Evolutionary conservation across 2,888 invertebrate genomes (phyloP), one percentile per base, ranked within the genome.

Genomic region (Cheilosia soror): DNA sequence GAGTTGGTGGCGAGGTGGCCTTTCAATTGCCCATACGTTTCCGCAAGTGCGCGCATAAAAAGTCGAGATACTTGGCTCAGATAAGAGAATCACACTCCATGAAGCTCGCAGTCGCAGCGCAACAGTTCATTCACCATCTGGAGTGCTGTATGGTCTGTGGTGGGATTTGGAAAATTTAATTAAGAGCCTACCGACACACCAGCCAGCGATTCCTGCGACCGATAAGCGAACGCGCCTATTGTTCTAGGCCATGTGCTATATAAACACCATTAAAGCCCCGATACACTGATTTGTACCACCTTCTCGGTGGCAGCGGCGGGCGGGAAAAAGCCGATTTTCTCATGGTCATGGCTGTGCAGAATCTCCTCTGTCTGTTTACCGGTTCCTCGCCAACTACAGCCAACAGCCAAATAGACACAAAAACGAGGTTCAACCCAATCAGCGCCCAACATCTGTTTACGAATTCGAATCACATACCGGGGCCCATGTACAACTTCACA

Each of bases 401-500:
- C n/a, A 31, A 63, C 27, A 29, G 33, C 25, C 44, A 42, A 65
- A 62, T n/a, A 27, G 53, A 27, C 15, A 66, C 53, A 76, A 68
- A 65, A 51, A 55, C 63, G 66, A 75, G 81, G 77, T 80, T 83
- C 87, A 87, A 81, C 87, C 87, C 87, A 87, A 82, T 87, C 87
- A 85, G 73, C 68, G 78, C 72, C 85, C 80, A 87, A 88, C 88
- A 88, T 88, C 88, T 88, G 87, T 88, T 88, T 88, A 69, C 88
- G 87, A 87, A 88, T 87, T 88, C 88, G 86, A 87, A 88, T 87
- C 87, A 87, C 88, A 87, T 87, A 80, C 85, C 80, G 78, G 73
- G 82, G 58, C 40, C 69, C 87, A 87, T 88, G 88, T 88, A 87
- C 87, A 87, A 88, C 88, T 88, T 88, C 88, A 87, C 88, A 88